phyloP scores from a whole-genome alignment of 2,113 vertebrate genomes.

The Thermophis baileyi region DNA sequence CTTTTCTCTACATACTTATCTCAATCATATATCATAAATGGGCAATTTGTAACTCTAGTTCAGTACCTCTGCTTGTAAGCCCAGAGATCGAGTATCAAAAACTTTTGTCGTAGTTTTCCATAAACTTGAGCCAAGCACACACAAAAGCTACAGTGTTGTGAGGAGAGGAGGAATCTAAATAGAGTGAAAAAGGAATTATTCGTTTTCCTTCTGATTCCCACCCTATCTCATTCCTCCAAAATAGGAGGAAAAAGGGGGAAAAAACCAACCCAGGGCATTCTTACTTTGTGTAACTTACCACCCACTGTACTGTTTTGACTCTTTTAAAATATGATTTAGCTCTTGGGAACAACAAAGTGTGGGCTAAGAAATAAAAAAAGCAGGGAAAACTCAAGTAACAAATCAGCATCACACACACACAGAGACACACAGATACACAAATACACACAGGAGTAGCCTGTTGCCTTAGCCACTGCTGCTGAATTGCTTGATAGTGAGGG shows the following conservation, averaged over 20 bases:
- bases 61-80: neutral
- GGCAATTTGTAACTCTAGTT: neutral
- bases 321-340: neutral
- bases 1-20: neutral
- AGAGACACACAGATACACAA: neutral
- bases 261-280: neutral
- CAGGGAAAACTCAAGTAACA: neutral
- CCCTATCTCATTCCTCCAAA: neutral
- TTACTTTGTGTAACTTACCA: neutral
- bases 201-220: neutral
- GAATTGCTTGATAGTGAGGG: neutral
- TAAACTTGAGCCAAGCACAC: neutral
- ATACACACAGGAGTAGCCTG: neutral
- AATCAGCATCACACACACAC: rapidly evolving
- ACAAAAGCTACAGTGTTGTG: neutral
- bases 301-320: neutral
- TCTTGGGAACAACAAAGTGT: neutral
- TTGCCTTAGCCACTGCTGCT: neutral
- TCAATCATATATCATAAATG: neutral
- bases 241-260: neutral
- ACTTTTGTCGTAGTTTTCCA: neutral
- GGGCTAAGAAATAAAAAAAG: neutral
- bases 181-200: neutral
- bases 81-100: neutral
- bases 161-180: neutral